These are phyloP conservation scores for Pasiphila rectangulata DNA, from an alignment of 2,888 invertebrate species.

Conservation along the genomic window DNA sequence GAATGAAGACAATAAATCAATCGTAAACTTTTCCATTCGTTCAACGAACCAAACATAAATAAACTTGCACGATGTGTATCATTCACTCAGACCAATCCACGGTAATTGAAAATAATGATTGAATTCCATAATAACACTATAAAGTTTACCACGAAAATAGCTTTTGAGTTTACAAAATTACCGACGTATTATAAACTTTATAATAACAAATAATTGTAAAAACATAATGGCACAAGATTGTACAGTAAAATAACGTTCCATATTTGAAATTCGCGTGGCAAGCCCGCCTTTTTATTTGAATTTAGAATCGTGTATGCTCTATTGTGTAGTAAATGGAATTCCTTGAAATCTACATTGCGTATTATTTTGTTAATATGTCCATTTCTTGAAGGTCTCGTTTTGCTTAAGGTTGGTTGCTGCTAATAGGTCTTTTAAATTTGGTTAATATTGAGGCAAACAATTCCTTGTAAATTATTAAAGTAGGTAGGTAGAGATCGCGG, in stretches of 20 bases:
- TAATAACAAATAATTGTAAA: constrained; percentile 23
- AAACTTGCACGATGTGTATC: constrained; percentile 61
- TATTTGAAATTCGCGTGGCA: constrained; percentile 69
- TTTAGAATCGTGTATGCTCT: constrained; percentile 76
- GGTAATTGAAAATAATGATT: constrained; percentile 76
- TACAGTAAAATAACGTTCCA: constrained; percentile 61
- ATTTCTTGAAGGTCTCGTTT: constrained; percentile 41
- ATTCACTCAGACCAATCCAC: constrained; percentile 52
- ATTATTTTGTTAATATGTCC: constrained; percentile 47
- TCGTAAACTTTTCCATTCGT: constrained; percentile 20
- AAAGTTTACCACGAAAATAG: constrained; percentile 35
- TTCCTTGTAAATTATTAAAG: constrained; percentile 26
- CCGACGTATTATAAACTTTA: constrained; percentile 13
- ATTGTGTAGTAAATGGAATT: constrained; percentile 76
- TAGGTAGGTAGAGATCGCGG: constrained; percentile 23
- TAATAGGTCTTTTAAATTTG: constrained; percentile 27
- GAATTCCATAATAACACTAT: constrained; percentile 71
- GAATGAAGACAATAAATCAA: constrained; percentile 20
- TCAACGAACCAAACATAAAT: constrained; percentile 43
- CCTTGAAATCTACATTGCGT: constrained; percentile 60
- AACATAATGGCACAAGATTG: constrained; percentile 19
- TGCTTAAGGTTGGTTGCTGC: constrained; percentile 27
- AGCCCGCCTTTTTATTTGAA: constrained; percentile 60
- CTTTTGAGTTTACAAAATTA: constrained; percentile 14
- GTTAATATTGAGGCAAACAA: constrained; percentile 21